Evolutionary conservation across 2,113 vertebrate genomes (phyloP).

Genomic region (Cephalopholis sonnerati): DNA sequence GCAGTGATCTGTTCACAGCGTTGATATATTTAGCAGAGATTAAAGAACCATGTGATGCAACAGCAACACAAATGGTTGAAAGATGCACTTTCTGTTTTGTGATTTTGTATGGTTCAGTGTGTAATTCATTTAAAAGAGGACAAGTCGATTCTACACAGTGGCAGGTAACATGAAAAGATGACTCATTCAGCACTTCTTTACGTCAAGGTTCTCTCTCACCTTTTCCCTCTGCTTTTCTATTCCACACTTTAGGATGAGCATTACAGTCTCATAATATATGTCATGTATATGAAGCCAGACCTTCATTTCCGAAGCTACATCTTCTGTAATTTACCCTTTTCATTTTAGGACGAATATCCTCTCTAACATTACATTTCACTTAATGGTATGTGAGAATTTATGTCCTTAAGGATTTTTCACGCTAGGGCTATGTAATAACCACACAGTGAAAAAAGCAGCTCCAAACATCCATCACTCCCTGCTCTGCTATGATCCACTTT

Average conservation of each 20-base stretch:
- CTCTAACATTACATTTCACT: conserved; percentile 64
- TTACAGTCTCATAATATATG: conserved; percentile 21
- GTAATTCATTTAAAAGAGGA: conserved; percentile 49
- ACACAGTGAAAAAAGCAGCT: conserved; percentile 46
- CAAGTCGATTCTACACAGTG: conserved; percentile 9
- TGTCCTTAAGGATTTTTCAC: conserved; percentile 50
- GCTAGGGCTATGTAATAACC: conserved; percentile 58
- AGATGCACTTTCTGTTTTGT: conserved; percentile 61
- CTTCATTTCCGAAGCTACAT: conserved; percentile 37
- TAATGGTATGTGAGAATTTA: conserved; percentile 66
- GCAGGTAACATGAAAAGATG: conserved; percentile 54
- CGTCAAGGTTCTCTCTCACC: not conserved
- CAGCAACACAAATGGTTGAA: conserved; percentile 64
- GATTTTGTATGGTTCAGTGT: conserved; percentile 35
- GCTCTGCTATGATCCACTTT: conserved; percentile 65
- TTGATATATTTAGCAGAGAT: conserved; percentile 77
- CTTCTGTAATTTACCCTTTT: conserved; percentile 40
- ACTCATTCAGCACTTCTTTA: conserved; percentile 43
- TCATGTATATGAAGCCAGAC: conserved; percentile 35
- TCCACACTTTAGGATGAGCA: not conserved
- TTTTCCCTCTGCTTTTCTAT: conserved; percentile 11
- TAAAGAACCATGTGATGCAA: conserved; percentile 75
- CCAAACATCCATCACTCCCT: conserved; percentile 60
- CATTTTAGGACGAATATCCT: conserved; percentile 53
- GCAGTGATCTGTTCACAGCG: conserved; percentile 64